phyloP scores from a whole-genome alignment of 64 coral and sea anemone species.

The Dendrophyllia cribrosa region DNA sequence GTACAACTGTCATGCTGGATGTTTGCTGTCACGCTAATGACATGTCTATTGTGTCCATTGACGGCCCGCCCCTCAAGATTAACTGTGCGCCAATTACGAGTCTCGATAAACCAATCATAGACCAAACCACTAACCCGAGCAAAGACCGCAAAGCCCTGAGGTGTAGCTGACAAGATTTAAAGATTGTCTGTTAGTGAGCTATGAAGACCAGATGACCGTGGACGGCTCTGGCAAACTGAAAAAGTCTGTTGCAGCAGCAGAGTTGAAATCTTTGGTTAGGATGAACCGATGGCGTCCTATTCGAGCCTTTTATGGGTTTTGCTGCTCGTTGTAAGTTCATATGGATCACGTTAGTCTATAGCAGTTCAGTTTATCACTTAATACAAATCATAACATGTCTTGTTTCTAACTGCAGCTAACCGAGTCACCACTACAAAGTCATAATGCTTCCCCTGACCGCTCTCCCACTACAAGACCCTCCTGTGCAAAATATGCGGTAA shows the following conservation, averaged over 20 bases:
- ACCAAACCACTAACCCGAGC: constrained; percentile 6
- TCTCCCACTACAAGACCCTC: background rate
- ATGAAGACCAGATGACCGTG: constrained; percentile 45
- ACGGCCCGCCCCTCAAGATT: constrained; percentile 41
- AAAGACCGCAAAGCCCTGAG: constrained; percentile 38
- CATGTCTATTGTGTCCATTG: constrained; percentile 34
- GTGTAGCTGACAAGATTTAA: constrained; percentile 43
- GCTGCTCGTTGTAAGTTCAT: constrained; percentile 30
- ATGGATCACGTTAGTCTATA: constrained; percentile 30
- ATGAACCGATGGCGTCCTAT: constrained; percentile 41
- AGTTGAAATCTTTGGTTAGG: constrained; percentile 29
- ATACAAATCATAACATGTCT: constrained; percentile 36
- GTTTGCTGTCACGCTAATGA: constrained; percentile 52
- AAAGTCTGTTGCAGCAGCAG: background rate
- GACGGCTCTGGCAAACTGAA: constrained; percentile 9
- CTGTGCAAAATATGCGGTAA: constrained; percentile 38
- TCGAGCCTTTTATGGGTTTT: constrained; percentile 52
- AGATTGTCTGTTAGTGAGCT: constrained; percentile 53
- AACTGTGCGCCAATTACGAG: constrained; percentile 48
- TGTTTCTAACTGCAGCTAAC: constrained; percentile 35
- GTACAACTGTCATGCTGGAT: constrained; percentile 23
- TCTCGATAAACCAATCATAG: constrained; percentile 30
- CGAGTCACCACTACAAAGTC: constrained; percentile 26
- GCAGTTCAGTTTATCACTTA: constrained; percentile 34
- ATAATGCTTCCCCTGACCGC: constrained; percentile 7